Evolutionary conservation across 2,797 vertebrate genomes (phyloP), one percentile per base, ranked within the genome.

Genomic region (Lemur catta): DNA sequence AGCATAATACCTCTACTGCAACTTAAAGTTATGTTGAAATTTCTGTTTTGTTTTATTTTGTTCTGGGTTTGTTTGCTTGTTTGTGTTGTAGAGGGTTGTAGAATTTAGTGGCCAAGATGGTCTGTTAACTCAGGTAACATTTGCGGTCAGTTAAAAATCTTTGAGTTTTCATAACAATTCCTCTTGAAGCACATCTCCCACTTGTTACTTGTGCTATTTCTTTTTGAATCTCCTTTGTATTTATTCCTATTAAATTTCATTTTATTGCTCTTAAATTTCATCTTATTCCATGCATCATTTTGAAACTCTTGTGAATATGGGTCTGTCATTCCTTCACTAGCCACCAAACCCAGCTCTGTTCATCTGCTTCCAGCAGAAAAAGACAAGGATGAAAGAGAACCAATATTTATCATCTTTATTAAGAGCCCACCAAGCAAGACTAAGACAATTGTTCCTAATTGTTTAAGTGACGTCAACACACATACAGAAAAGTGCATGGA

Each of bases 401-500:
- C 46, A 52, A n/a, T 59, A 41, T 72, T 84, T 55, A 72, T n/a
- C 46, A 24, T 59, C 81, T 55, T 84, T 80, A 50, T 71, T 48
- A 75, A 85, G 75, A 50, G 2, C 2, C 61, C 57, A 35, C 41
- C 59, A 38, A 91, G 43, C 28, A 35, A 17, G 15, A 15, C 59
- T 74, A 50, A 50, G 41, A 80, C 43, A 17, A 43, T 84, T 72
- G 14, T 57, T 80, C 6, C 89, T 76, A 75, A 52, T 18, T 46
- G 67, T 80, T 67, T 82, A 84, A 69, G 15, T 75, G 75, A 91
- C 20, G n/a, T 89, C 84, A 92, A 59, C 78, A 82, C 71, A 82
- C 84, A 48, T 38, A 79, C n/a, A 63, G 50, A 82, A 79, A 91
- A 94, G 7, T 55, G 9, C 74, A 65, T 26, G 75, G 12, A 61